Evolutionary conservation across 2,113 vertebrate genomes (phyloP), one percentile per base, ranked within the genome.

Genomic region (Paraplagusia blochii): DNA sequence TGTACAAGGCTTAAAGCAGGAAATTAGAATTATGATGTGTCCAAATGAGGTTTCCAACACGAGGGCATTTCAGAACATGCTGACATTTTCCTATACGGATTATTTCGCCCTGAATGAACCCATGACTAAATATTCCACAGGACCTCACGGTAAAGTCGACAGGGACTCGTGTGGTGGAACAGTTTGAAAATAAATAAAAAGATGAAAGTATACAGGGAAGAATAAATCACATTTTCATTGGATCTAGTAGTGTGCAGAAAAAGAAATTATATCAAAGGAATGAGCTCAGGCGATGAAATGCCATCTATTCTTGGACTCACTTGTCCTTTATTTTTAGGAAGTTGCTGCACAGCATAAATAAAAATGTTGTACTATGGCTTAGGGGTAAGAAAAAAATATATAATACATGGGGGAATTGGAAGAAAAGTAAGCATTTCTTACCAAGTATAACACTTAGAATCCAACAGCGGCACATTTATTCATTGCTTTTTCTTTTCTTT

Each of bases 1-100:
- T 86, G 84, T 85, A 82, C 86, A 82, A 84, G 60, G 68, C 54
- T 76, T 76, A 79, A 74, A 82, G 79, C 79, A 85, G 74, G 66
- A 82, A 85, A 85, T 88, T 83, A 87, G 79, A 68, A 56, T 69
- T 73, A 80, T 15, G 79, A 81, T 88, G 66, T 80, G 77, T 76
- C 56, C 73, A 45, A 58, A 74, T 63, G 11, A 34, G 51, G 53
- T 75, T 2, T 29, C 22, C 22, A 29, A 29, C 22, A 29, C 22
- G 64, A 61, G 38, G 11, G 49, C 60, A 50, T 68, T 80, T 66
- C 58, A 42, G 36, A 53, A 12, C 56, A 60, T 69, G 53, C 67
- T 78, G 62, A 53, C 73, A 72, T 43, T 77, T 75, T 77, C 72
- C 45, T 75, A 77, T 77, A 61, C 11, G 73, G 74, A 65, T 58